phyloP scores from a whole-genome alignment of 2,797 vertebrate species.

The Crenichthys baileyi region DNA sequence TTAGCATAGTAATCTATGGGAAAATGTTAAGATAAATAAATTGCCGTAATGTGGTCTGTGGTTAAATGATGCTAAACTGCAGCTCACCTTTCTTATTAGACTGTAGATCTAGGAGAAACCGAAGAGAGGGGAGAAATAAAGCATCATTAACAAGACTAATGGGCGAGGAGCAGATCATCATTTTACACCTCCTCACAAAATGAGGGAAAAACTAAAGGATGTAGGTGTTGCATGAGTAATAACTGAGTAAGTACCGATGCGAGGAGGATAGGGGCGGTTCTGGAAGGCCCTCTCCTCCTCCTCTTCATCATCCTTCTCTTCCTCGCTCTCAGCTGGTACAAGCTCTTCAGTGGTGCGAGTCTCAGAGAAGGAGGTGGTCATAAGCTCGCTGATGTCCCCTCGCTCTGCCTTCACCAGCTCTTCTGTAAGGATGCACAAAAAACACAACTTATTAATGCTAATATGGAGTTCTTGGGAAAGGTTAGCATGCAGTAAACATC shows the following conservation, averaged over 20 bases:
- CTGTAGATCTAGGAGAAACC: slow-evolving; percentile 74
- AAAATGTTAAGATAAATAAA: neutral
- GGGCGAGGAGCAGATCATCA: neutral
- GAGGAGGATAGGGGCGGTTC: slow-evolving; percentile 83
- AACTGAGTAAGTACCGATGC: slow-evolving; percentile 67
- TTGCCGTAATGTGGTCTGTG: neutral
- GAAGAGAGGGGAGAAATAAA: neutral
- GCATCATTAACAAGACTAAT: slow-evolving; percentile 21
- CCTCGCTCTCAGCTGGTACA: slow-evolving; percentile 83
- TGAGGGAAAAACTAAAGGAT: neutral
- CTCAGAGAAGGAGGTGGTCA: slow-evolving; percentile 87
- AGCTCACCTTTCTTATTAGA: slow-evolving; percentile 85
- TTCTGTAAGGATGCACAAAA: slow-evolving; percentile 54
- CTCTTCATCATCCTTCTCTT: slow-evolving; percentile 84
- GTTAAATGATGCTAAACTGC: neutral
- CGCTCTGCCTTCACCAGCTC: slow-evolving; percentile 82
- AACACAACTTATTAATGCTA: neutral
- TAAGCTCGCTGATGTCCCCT: slow-evolving; percentile 82
- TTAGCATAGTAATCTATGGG: slow-evolving; percentile 1
- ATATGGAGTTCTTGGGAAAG: neutral
- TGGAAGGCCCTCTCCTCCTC: slow-evolving; percentile 83
- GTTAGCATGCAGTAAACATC: neutral
- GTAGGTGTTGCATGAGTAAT: neutral
- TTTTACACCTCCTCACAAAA: neutral
- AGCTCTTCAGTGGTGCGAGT: slow-evolving; percentile 84